These are phyloP conservation scores for Urechis unicinctus DNA, from an alignment of 2,888 invertebrate species.

Conservation along the genomic window DNA sequence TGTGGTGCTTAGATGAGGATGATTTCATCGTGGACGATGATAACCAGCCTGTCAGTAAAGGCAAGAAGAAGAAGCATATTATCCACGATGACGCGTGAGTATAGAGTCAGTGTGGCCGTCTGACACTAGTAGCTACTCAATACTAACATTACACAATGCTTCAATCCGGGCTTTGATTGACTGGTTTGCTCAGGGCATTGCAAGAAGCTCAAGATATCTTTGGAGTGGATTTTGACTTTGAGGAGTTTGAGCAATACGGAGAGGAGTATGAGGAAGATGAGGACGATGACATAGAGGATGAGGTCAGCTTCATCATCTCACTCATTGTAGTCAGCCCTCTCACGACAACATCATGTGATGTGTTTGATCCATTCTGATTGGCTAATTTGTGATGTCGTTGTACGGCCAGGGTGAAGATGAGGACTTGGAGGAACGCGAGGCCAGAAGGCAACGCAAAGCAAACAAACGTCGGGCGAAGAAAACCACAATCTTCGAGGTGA, in stretches of 20 bases:
- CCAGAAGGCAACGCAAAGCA: conserved; percentile 23
- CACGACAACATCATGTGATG: background rate
- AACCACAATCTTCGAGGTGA: conserved; percentile 49
- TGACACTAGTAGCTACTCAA: background rate
- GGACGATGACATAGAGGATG: conserved; percentile 20
- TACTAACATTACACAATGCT: background rate
- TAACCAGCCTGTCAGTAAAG: conserved; percentile 42
- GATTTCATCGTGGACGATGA: conserved; percentile 98
- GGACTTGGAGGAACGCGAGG: conserved; percentile 32
- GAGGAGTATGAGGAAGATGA: conserved; percentile 39
- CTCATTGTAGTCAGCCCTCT: background rate
- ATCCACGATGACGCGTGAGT: conserved; percentile 44
- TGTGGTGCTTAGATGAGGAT: conserved; percentile 61
- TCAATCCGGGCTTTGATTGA: background rate
- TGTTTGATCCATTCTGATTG: no score
- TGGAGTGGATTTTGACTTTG: conserved; percentile 86
- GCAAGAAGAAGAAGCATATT: conserved; percentile 42
- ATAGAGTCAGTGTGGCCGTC: background rate
- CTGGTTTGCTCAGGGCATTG: conserved; percentile 47
- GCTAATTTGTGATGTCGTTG: no score
- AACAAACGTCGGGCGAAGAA: conserved; percentile 36
- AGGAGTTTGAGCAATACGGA: conserved; percentile 51
- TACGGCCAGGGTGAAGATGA: conserved; percentile 26
- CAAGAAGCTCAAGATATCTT: conserved; percentile 99
- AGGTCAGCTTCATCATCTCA: conserved; percentile 6